These are phyloP conservation scores for Trematocara zebra DNA, from an alignment of 2,113 vertebrate species.

Conservation along the genomic window DNA sequence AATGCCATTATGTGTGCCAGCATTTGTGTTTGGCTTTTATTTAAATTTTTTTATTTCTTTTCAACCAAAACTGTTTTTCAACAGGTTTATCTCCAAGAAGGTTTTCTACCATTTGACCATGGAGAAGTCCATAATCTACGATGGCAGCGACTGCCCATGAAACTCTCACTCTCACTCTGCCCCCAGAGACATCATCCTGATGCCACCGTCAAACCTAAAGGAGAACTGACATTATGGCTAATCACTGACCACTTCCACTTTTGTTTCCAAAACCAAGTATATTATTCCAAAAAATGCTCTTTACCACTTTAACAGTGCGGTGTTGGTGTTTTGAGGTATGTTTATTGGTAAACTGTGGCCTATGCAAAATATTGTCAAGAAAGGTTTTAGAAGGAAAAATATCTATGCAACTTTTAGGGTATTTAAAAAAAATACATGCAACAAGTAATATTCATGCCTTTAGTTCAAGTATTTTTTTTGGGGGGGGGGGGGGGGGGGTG, in stretches of 20 bases:
- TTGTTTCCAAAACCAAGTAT: neutral
- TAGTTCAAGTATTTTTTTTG: neutral
- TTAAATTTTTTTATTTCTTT: rapidly evolving
- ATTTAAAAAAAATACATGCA: neutral
- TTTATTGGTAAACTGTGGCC: neutral
- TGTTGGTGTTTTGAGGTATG: neutral
- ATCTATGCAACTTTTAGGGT: neutral
- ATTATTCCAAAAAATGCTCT: neutral
- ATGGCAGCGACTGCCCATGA: slow-evolving; percentile 87
- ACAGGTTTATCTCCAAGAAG: slow-evolving; percentile 93
- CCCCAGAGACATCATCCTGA: neutral
- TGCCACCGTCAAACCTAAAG: neutral
- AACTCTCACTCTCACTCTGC: neutral
- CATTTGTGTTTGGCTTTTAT: neutral
- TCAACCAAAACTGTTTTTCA: slow-evolving; percentile 15
- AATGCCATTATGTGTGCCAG: neutral
- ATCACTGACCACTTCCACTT: neutral
- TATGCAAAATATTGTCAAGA: neutral
- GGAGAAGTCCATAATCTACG: slow-evolving; percentile 88
- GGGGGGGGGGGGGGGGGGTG: neutral
- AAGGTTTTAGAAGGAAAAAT: neutral
- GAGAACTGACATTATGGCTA: neutral
- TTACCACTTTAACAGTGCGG: neutral
- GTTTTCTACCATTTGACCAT: slow-evolving; percentile 87
- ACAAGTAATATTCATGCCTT: neutral